Conservation (phyloP, 2,113 vertebrate genomes). For the Hippocampus guttulatus region DNA sequence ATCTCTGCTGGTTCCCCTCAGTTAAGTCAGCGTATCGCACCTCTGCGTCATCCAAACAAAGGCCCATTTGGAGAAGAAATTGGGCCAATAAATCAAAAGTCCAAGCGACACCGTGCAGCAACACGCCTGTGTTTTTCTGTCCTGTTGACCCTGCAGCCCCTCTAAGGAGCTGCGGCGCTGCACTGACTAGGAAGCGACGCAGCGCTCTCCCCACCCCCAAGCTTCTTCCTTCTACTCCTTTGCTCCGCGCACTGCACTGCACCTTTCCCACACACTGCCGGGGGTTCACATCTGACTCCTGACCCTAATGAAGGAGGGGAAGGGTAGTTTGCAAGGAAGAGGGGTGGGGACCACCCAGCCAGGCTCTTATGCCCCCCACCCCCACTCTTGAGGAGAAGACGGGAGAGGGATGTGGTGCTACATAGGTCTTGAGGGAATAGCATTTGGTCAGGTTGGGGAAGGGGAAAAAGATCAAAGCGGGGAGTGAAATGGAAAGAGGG, state of each 20-base stretch:
- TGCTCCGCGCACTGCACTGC: conserved; percentile 48
- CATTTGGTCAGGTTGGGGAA: conserved; percentile 26
- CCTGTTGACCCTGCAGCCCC: conserved; percentile 50
- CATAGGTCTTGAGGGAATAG: conserved; percentile 26
- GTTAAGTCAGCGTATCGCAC: conserved; percentile 49
- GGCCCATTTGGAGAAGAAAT: conserved; percentile 55
- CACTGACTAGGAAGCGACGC: conserved; percentile 35
- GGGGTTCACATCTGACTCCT: conserved; percentile 68
- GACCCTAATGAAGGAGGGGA: conserved; percentile 45
- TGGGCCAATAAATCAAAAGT: conserved; percentile 65
- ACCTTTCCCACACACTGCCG: conserved; percentile 72
- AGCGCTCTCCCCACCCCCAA: conserved; percentile 11
- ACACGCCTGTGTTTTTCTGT: conserved; percentile 39
- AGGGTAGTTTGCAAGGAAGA: conserved; percentile 17
- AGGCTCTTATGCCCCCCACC: conserved; percentile 41
- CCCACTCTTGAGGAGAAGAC: conserved; percentile 28
- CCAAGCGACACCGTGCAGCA: conserved; percentile 50
- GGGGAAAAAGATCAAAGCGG: conserved; percentile 52
- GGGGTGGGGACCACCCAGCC: conserved; percentile 68
- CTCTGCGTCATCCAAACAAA: conserved; percentile 57
- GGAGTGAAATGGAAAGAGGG: conserved; percentile 25
- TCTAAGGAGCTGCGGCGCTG: conserved; percentile 29
- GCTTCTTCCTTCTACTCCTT: conserved; percentile 35
- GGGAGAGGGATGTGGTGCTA: conserved; percentile 32
- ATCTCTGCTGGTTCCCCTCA: conserved; percentile 54